Conservation (phyloP, 2,797 vertebrate species). For the Falco concolor region DNA sequence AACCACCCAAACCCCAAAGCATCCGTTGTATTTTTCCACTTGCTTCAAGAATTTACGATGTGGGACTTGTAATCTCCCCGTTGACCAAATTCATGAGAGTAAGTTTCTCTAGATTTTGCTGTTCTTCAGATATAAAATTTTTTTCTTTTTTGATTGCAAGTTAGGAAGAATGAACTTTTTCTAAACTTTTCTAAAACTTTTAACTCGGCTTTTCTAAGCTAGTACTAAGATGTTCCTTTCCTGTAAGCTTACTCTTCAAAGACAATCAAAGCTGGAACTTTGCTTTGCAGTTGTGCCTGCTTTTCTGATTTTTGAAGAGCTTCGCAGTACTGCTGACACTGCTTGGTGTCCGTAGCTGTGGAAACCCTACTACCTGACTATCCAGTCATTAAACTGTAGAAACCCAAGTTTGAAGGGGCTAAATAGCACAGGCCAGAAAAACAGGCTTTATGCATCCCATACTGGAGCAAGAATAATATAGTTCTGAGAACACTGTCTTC, state of each 20-base stretch:
- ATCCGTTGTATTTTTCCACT: neutral
- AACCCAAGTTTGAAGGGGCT: neutral
- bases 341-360: neutral
- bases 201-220: neutral
- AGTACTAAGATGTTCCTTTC: neutral
- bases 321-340: neutral
- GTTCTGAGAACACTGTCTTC: neutral
- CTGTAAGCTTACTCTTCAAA: neutral
- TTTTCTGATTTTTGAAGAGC: neutral
- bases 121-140: neutral
- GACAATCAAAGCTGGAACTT: neutral
- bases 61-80: neutral
- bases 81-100: neutral
- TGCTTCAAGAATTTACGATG: neutral
- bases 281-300: neutral
- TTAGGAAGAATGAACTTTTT: neutral
- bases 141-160: neutral
- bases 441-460: neutral
- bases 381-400: neutral
- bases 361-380: neutral
- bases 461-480: neutral
- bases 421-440: neutral
- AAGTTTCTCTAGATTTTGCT: neutral
- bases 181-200: neutral
- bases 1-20: neutral